A percentile compares a stretch with the other conserved stretches of the same genome.
Evolutionary conservation across 64 coral and sea anemone species (phyloP).

Genomic region (Dendrophyllia cribrosa): DNA sequence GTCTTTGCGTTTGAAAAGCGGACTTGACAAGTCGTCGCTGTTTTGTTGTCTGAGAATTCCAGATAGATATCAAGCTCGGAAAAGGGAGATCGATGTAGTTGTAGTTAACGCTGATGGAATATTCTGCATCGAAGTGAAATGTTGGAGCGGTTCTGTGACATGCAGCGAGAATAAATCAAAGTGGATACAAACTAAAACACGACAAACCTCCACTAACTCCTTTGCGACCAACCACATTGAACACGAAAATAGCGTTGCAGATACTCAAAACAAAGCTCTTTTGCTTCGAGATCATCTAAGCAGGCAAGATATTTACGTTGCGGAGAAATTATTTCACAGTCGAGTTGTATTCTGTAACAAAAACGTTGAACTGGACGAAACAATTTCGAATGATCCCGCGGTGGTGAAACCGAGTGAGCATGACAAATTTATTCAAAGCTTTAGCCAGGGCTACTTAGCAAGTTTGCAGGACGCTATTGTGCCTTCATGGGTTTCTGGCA

Average conservation of each 20-base stretch:
- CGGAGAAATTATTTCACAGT: conserved; percentile 71
- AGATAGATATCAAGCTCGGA: conserved; percentile 90
- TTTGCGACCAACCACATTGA: conserved; percentile 85
- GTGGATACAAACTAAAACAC: conserved; percentile 91
- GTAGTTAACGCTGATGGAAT: conserved; percentile 76
- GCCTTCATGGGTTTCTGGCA: conserved; percentile 80
- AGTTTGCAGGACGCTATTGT: conserved; percentile 65
- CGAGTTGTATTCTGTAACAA: conserved; percentile 88
- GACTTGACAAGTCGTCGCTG: conserved; percentile 83
- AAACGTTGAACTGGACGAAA: conserved; percentile 73
- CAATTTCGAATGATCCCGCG: conserved; percentile 72
- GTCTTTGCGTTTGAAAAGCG: conserved; percentile 68
- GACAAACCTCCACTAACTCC: conserved; percentile 66
- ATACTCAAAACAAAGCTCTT: conserved; percentile 71
- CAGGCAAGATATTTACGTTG: conserved; percentile 70
- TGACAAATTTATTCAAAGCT: conserved; percentile 83
- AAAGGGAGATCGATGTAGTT: conserved; percentile 93
- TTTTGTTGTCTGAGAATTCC: conserved; percentile 95
- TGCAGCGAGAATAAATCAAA: conserved; percentile 62
- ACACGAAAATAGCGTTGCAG: conserved; percentile 80
- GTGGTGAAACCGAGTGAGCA: conserved; percentile 64
- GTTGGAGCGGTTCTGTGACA: conserved; percentile 77
- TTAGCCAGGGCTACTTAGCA: conserved; percentile 78
- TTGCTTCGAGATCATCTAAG: conserved; percentile 85
- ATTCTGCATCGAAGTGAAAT: conserved; percentile 93